phyloP scores from a whole-genome alignment of 1,140 invertebrate species.

The Macrobrachium nipponense region DNA sequence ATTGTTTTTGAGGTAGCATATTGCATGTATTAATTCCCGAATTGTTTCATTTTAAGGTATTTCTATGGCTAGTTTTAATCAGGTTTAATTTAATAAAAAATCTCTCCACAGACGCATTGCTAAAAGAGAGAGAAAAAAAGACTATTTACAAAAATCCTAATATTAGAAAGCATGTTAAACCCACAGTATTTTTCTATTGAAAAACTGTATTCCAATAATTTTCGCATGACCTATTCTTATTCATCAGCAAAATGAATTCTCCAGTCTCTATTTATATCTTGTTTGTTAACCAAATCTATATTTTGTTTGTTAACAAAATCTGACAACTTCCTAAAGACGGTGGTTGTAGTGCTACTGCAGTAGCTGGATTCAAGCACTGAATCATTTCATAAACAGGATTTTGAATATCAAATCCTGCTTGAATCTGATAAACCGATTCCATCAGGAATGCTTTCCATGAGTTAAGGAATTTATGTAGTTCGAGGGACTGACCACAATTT shows the following conservation, averaged over 20 bases:
- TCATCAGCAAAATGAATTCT: conserved; percentile 19
- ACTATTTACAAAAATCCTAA: conserved; percentile 7
- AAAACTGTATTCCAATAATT: conserved; percentile 35
- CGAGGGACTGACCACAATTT: too few species aligned
- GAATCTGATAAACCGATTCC: too few species aligned
- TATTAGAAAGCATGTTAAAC: conserved; percentile 22
- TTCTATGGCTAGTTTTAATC: conserved; percentile 32
- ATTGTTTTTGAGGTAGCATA: conserved; percentile 43
- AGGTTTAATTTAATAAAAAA: conserved; percentile 41
- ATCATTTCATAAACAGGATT: too few species aligned
- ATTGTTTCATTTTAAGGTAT: conserved; percentile 47
- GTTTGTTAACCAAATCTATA: too few species aligned
- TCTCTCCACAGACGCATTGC: conserved; percentile 39
- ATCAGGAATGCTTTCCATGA: too few species aligned
- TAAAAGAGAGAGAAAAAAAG: conserved; percentile 39
- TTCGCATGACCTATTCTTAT: neutral
- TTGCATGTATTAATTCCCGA: conserved; percentile 23
- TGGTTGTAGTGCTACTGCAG: too few species aligned
- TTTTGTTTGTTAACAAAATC: too few species aligned
- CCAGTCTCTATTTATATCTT: conserved; percentile 40
- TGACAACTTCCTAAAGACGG: too few species aligned
- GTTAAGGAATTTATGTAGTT: too few species aligned
- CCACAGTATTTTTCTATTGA: conserved; percentile 19
- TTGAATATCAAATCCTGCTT: too few species aligned
- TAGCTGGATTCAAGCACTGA: too few species aligned